Evolutionary conservation across 2,888 invertebrate species (phyloP).

Genomic region (Autographa gamma): DNA sequence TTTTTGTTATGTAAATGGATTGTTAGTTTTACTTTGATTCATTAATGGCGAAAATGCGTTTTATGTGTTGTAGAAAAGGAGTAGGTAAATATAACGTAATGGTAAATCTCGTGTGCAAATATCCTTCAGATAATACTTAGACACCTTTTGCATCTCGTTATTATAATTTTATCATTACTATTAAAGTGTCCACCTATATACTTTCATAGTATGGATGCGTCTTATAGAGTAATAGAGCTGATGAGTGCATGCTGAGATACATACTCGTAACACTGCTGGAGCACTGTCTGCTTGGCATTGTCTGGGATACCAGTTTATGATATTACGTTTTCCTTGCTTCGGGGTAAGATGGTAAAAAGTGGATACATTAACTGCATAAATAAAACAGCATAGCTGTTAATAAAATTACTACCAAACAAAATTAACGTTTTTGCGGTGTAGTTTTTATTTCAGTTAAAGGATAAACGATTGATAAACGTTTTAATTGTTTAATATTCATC

Average conservation of each 20-base stretch:
- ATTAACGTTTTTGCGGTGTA: no score
- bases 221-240: background rate
- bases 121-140: no score
- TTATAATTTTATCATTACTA: no score
- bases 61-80: no score
- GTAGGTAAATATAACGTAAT: no score
- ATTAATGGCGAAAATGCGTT: no score
- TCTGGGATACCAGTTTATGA: conserved; percentile 1
- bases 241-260: background rate
- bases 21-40: no score
- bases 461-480: no score
- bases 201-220: background rate
- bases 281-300: background rate
- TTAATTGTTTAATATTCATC: no score
- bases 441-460: no score
- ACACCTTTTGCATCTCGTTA: no score
- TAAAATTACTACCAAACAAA: background rate
- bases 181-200: background rate
- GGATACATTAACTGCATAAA: background rate
- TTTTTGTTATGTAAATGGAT: background rate
- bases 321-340: background rate
- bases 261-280: background rate
- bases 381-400: background rate
- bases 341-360: background rate
- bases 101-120: no score